Evolutionary conservation across 2,113 vertebrate species (phyloP), one percentile per base, ranked within the genome.

Genomic region (Coptodon rendalli): DNA sequence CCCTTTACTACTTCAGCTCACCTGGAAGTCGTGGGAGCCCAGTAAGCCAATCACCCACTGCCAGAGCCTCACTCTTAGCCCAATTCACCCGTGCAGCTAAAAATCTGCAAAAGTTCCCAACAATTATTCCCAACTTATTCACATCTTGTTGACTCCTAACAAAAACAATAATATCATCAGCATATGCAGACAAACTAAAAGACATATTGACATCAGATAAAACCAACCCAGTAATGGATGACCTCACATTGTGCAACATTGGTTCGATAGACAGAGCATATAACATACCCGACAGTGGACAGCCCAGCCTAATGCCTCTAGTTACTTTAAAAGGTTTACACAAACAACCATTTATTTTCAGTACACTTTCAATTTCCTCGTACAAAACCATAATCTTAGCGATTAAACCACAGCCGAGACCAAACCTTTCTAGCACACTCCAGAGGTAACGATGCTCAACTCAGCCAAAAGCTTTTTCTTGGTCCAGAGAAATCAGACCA

Each of bases 211-310:
- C 52, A 53, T 53, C 1, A 1, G 52, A 22, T 53, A 53, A 53
- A 53, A 53, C 0, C 52, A 22, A 53, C 19, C 19, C 52, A 53
- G 52, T 53, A 53, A 53, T 53, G 52, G 5, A 53, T n/a, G 52
- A 53, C 52, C 19, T 53, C 52, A 53, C 3, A 53, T 53, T 0
- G 2, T 53, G 2, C 1, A 53, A 53, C 19, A 53, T 9, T 22
- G 52, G 52, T 53, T 53, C 2, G 19, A 22, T 53, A 22, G 50
- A 53, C 52, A 53, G n/a, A 53, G 52, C 52, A 53, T 0, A 53
- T n/a, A 53, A 53, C 50, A 53, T 53, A 0, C 0, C n/a, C 0
- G n/a, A 54, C 52, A 22, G 0, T 54, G n/a, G 10, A 54, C 53
- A 54, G 6, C 53, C 53, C 53, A 12, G 6, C 9, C 2, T 54